Evolutionary conservation across 2,888 invertebrate species (phyloP).

Genomic region (Drosophila rellima): DNA sequence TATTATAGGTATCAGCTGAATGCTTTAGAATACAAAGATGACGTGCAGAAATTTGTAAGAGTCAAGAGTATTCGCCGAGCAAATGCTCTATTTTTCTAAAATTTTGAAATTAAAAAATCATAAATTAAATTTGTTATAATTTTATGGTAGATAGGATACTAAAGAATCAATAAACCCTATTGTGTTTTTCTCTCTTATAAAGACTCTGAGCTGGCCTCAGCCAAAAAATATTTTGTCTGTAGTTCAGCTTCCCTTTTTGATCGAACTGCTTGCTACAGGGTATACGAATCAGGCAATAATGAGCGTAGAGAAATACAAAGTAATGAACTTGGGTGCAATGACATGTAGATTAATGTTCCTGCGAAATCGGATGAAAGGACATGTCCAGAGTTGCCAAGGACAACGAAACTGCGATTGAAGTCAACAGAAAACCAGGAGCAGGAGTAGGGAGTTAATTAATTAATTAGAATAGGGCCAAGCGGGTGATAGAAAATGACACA

Average conservation of each 20-base stretch:
- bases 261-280: neutral
- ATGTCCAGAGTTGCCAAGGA: conserved; percentile 9
- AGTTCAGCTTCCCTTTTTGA: neutral
- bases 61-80: neutral
- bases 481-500: neutral
- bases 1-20: neutral
- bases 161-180: neutral
- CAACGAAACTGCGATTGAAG: conserved; percentile 4
- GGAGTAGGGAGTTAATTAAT: conserved; percentile 14
- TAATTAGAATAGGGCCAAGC: neutral
- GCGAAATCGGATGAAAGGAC: conserved; percentile 20
- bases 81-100: too few species aligned
- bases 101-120: too few species aligned
- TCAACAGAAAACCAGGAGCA: neutral
- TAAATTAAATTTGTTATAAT: too few species aligned
- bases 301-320: conserved; percentile 10
- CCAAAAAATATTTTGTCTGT: neutral
- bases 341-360: conserved; percentile 33
- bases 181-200: neutral
- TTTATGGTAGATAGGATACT: too few species aligned
- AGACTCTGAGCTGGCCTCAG: too few species aligned
- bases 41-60: neutral
- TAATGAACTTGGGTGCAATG: conserved; percentile 24
- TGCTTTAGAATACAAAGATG: conserved; percentile 5
- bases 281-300: neutral